Evolutionary conservation across 35 echinoderm and acorn worm genomes (phyloP).

Genomic region (Holothuria glaberrima): DNA sequence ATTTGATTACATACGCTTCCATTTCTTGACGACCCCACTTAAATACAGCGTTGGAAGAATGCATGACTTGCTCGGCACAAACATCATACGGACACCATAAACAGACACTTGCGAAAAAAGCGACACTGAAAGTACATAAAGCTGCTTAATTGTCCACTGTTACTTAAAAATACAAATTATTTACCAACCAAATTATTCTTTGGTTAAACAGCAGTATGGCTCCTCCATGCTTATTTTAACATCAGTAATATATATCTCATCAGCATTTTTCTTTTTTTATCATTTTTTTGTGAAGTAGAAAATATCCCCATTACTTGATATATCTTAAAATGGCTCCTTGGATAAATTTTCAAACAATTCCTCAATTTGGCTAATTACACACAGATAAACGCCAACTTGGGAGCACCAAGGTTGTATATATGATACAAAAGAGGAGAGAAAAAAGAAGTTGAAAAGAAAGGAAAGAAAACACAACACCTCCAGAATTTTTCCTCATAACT

Average conservation of each 20-base stretch:
- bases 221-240: constrained; percentile 48
- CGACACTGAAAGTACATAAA: constrained; percentile 46
- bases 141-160: constrained; percentile 18
- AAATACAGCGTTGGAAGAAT: constrained; percentile 10
- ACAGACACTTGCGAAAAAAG: constrained; percentile 57
- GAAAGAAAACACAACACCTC: constrained; percentile 12
- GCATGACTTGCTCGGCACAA: constrained; percentile 37
- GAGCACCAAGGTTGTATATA: constrained; percentile 60
- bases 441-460: constrained; percentile 27
- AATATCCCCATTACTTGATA: constrained; percentile 58
- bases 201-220: constrained; percentile 62
- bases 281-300: constrained; percentile 47
- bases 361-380: constrained; percentile 51
- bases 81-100: constrained; percentile 46
- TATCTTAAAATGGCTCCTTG: constrained; percentile 34
- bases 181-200: constrained; percentile 50
- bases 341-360: constrained; percentile 48
- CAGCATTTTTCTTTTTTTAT: constrained; percentile 15
- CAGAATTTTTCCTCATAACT: constrained; percentile 6
- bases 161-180: constrained; percentile 49
- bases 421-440: not conserved
- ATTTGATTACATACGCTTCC: constrained; percentile 36
- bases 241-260: constrained; percentile 63
- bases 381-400: constrained; percentile 50
- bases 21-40: constrained; percentile 13